Evolutionary conservation across 2,888 invertebrate species (phyloP), one percentile per base, ranked within the genome.

Genomic region (Bombylius major): DNA sequence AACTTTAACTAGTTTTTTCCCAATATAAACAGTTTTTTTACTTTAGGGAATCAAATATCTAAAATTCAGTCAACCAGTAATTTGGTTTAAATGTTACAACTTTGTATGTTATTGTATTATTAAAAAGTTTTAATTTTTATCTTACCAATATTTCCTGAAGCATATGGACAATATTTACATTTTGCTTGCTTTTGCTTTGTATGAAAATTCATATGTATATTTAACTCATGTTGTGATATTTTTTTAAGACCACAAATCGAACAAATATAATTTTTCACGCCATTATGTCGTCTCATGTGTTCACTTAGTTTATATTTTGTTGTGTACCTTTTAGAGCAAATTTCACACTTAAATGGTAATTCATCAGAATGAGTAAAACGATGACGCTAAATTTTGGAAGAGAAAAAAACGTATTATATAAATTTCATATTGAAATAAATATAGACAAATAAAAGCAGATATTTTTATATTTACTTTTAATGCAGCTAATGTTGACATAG

Each of bases 301-400:
- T 59, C 56, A 14, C 57, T 59, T n/a, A 61, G 55, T 53, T 61
- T 60, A 47, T 61, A 54, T 12, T 58, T 56, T 4, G 59, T 59
- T 14, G 52, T 45, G 49, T 54, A 60, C 32, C 50, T 52, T 39
- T 58, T 56, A n/a, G 53, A 13, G 14, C 50, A 50, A 4, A 36
- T 34, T 2, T 50, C 50, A 50, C 50, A 50, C 36, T 50, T 50
- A 51, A 57, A 61, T n/a, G 61, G 61, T 44, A 50, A 54, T 33
- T 54, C 52, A 33, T 53, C 54, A 5, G 56, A 53, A 33, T 59
- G 59, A 12, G 56, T 58, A 45, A 51, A 54, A 9, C 39, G 50
- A 51, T 59, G 59, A 49, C 54, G 56, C 59, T 58, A 42, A 11
- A 5, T 23, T 23, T 23, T 23, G 23, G 51, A 48, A 42, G 12